A percentile compares a stretch with the other conserved stretches of the same genome.
Evolutionary conservation across 2,797 vertebrate genomes (phyloP).

Genomic region (Phalanger gymnotis): DNA sequence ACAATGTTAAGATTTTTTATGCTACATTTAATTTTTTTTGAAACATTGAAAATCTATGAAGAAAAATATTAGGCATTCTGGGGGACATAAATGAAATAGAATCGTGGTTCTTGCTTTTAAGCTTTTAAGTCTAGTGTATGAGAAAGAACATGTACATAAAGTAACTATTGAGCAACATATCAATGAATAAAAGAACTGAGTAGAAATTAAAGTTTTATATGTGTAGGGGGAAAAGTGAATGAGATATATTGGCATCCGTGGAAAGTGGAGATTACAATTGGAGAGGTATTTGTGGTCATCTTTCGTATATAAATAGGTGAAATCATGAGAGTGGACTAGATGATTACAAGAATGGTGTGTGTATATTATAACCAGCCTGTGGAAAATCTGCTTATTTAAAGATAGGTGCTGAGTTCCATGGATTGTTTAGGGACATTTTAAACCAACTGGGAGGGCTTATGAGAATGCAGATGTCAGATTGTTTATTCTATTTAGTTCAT

Average conservation of each 20-base stretch:
- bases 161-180: neutral
- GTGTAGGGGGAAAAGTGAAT: neutral
- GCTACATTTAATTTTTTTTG: neutral
- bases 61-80: neutral
- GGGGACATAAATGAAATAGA: neutral
- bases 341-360: neutral
- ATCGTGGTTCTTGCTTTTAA: neutral
- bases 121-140: neutral
- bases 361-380: neutral
- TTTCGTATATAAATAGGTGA: neutral
- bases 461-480: neutral
- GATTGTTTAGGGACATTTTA: neutral
- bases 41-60: neutral
- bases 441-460: neutral
- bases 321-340: neutral
- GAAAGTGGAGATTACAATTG: neutral
- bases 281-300: neutral
- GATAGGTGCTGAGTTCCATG: conserved; percentile 1
- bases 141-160: neutral
- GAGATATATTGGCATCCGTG: neutral
- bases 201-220: neutral
- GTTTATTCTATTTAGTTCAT: neutral
- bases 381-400: neutral
- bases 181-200: neutral
- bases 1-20: neutral